A percentile compares a stretch with the other conserved stretches of the same genome.
Conservation (phyloP, 2,797 vertebrate genomes). For the Sebastes flavidus region DNA sequence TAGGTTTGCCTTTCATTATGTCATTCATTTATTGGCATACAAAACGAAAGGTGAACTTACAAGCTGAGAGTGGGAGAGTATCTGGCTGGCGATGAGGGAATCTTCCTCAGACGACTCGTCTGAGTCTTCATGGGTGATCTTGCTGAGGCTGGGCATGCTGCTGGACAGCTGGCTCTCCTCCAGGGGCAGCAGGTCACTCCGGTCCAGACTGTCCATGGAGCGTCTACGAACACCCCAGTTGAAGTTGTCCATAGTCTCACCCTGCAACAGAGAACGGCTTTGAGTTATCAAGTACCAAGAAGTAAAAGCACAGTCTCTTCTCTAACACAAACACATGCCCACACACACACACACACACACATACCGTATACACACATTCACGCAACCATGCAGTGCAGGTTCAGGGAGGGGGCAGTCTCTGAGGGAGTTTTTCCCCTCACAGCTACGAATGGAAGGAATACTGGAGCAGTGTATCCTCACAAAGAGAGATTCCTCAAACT, state of each 20-base stretch:
- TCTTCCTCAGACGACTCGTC: conserved; percentile 96
- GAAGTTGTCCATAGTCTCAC: conserved; percentile 97
- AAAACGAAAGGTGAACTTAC: conserved; percentile 62
- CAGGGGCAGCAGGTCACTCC: conserved; percentile 89
- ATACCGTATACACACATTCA: conserved; percentile 4
- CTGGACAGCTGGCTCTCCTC: conserved; percentile 91
- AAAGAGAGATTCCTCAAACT: neutral
- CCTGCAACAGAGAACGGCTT: conserved; percentile 80
- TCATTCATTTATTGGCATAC: neutral
- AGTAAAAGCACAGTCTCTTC: neutral
- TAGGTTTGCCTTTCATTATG: neutral
- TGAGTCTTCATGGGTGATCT: conserved; percentile 87
- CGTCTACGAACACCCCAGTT: conserved; percentile 97
- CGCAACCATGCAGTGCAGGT: conserved; percentile 55
- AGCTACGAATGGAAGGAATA: conserved; percentile 1
- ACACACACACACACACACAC: no score
- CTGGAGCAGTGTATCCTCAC: neutral
- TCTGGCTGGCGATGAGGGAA: conserved; percentile 91
- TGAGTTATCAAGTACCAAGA: neutral
- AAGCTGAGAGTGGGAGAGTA: conserved; percentile 88
- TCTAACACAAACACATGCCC: conserved; percentile 37
- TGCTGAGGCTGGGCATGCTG: conserved; percentile 89
- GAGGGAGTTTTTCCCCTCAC: neutral
- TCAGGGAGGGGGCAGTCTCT: conserved; percentile 10
- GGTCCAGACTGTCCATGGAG: conserved; percentile 90